Base-by-base conservation (phyloP, 1,140 invertebrate species). In the Drosophila serrata region DNA sequence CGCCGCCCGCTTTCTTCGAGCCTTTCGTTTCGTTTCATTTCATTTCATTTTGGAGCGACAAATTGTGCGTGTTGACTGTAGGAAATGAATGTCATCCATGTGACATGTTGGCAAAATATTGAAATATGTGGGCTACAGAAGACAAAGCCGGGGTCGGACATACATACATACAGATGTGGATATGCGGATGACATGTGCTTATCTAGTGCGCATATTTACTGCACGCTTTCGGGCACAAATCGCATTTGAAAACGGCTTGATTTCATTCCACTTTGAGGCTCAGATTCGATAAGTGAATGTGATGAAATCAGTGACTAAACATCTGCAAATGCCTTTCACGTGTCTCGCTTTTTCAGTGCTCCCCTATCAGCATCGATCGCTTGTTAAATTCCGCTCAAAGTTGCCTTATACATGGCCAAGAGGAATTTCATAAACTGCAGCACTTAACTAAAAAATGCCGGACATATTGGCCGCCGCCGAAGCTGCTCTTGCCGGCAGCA, bases 61-160 rank as follows among this genome's bases (percentile, higher is more conserved):
- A 87, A 88, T 87, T 87, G 84, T 88, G 84, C 84, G 84, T 88
- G 84, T 84, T 88, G 84, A 88, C 84, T 82, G 74, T 67, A 84
- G 80, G 84, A 88, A 88, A 88, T 88, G 84, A 88, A 84, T 88
- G 81, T 84, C 85, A 82, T 80, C 85, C 80, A 11, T 84, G 85
- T 78, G 85, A 88, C 85, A 88, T 88, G 80, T 84, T 84, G 80
- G 65, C 73, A 84, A 88, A 87, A 87, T 87, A 87, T 88, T 80
- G 84, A 87, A 88, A 88, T 77, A 80, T 72, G 68, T 72, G 68
- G 63, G 33, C 51, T n/a, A 46, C 39, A 31, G 19, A 48, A 69
- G 35, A 57, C 55, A 60, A 60, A 51, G 33, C 22, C 48, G 76
- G 49, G 48, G 24, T 35, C 62, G 29, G 40, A 51, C 59, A 15